phyloP scores from a whole-genome alignment of 2,888 invertebrate genomes.

The Leucophenga montana region DNA sequence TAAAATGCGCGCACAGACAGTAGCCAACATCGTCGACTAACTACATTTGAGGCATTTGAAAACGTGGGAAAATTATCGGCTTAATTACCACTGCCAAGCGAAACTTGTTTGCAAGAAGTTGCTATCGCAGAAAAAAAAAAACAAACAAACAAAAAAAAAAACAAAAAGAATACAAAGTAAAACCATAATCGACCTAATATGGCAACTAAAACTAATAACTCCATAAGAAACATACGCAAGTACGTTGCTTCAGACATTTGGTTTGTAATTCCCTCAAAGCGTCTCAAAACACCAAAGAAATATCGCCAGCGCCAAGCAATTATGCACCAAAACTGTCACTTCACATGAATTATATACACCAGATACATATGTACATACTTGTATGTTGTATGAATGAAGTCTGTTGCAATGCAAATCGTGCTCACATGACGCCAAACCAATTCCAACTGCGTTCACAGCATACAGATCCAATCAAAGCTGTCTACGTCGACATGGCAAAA shows the following conservation, averaged over 20 bases:
- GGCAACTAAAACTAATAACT: not conserved
- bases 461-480: not conserved
- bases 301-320: constrained; percentile 46
- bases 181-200: constrained; percentile 29
- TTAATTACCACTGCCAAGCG: constrained; percentile 58
- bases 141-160: constrained; percentile 51
- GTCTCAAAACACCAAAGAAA: constrained; percentile 4
- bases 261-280: constrained; percentile 40
- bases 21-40: not conserved
- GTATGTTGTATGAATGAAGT: constrained; percentile 24
- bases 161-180: constrained; percentile 49
- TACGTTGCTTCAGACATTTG: constrained; percentile 60
- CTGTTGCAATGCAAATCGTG: constrained; percentile 62
- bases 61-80: constrained; percentile 56
- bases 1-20: constrained; percentile 37
- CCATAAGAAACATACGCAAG: constrained; percentile 21
- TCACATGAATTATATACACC: constrained; percentile 54
- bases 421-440: not conserved
- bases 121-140: constrained; percentile 49
- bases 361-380: constrained; percentile 24
- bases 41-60: constrained; percentile 2
- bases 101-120: not conserved
- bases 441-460: not conserved
- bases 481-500: not conserved
- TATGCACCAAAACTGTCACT: constrained; percentile 54